Evolutionary conservation across 1,140 invertebrate genomes (phyloP).

Genomic region (Adelges cooleyi): DNA sequence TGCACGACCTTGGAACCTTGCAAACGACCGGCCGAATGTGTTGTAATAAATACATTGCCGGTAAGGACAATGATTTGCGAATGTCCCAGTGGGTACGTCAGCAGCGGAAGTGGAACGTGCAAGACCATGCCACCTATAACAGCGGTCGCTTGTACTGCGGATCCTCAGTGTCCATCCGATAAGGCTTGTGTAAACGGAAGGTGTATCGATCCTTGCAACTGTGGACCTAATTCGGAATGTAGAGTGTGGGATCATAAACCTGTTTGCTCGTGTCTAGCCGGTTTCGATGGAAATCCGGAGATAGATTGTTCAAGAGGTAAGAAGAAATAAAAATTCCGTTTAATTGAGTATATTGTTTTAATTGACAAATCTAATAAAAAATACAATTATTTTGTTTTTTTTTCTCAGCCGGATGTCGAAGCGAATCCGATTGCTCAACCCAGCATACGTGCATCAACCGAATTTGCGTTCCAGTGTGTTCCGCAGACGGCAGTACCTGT

Average conservation of each 20-base stretch:
- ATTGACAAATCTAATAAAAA: too few species aligned
- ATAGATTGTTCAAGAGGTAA: slow-evolving; percentile 55
- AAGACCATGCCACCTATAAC: slow-evolving; percentile 53
- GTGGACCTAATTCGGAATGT: slow-evolving; percentile 67
- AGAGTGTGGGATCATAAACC: slow-evolving; percentile 69
- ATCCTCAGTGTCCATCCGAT: slow-evolving; percentile 61
- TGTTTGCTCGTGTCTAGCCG: slow-evolving; percentile 65
- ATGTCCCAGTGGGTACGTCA: slow-evolving; percentile 77
- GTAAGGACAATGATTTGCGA: slow-evolving; percentile 78
- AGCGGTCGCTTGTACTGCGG: slow-evolving; percentile 55
- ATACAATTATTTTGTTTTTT: background rate
- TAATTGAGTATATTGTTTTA: background rate
- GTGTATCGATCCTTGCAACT: slow-evolving; percentile 69
- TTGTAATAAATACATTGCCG: slow-evolving; percentile 64
- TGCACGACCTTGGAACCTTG: slow-evolving; percentile 68
- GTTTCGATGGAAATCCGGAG: slow-evolving; percentile 69
- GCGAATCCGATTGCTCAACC: slow-evolving; percentile 60
- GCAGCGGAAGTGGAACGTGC: slow-evolving; percentile 66
- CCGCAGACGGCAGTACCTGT: slow-evolving; percentile 51
- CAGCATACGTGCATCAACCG: slow-evolving; percentile 65
- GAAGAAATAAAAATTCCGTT: background rate
- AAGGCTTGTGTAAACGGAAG: slow-evolving; percentile 65
- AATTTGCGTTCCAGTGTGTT: slow-evolving; percentile 65
- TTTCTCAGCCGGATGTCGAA: slow-evolving; percentile 40
- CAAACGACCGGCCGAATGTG: slow-evolving; percentile 61